Evolutionary conservation across 2,113 vertebrate genomes (phyloP), one percentile per base, ranked within the genome.

Genomic region (Thamnaconus septentrionalis): DNA sequence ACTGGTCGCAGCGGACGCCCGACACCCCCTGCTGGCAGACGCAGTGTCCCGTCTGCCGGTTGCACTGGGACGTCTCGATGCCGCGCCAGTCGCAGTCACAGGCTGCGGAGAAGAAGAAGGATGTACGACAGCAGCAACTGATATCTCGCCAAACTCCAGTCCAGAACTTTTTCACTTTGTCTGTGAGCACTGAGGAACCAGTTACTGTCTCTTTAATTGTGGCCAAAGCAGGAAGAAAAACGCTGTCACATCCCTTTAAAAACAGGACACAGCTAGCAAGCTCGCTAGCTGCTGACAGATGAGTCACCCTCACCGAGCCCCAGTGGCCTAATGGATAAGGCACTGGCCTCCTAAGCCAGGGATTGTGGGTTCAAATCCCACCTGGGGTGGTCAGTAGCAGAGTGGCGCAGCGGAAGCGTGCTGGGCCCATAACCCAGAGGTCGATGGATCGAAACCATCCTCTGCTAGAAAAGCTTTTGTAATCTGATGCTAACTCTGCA

Each of bases 1-100:
- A 99, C 80, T 96, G 95, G 85, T 99, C 96, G 3, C 97, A 99
- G 66, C 96, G 95, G 59, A 99, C 93, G 0, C 97, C 97, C 0
- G 97, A 98, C 60, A 98, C 89, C 0, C 96, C 97, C 1, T 92
- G 92, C 69, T 87, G 94, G 85, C 97, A 99, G 61, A 92, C 83
- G 0, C 97, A 98, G 86, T 99, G 97, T 8, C 97, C 97, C 0
- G 93, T 96, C 66, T 85, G 40, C 0, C 87, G 92, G 85, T 97
- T 91, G 70, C 97, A 99, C 78, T 99, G 97, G 52, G 92, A 84
- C 0, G 89, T 93, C 81, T 95, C 91, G 1, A 95, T 88, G 12
- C 97, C 97, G 0, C 86, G 94, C 61, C 91, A 89, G 79, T 98
- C 95, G 4, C 97, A 99, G 81, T 99, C 96, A 4, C 97, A 99